Evolutionary conservation across 2,888 invertebrate species (phyloP), one percentile per base, ranked within the genome.

Genomic region (Petrophora chlorosata): DNA sequence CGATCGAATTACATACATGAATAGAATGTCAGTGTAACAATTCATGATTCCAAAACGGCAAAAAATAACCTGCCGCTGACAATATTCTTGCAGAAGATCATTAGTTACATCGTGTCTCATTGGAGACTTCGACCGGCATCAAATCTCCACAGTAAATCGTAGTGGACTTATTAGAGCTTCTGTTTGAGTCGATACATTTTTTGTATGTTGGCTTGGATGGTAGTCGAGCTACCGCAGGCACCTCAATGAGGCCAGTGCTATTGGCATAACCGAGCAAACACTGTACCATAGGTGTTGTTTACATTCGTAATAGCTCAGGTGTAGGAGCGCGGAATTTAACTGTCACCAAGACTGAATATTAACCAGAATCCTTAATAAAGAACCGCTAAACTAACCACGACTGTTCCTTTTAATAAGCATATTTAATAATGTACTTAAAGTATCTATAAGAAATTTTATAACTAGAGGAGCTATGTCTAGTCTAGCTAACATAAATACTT

Each of bases 261-360:
- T 83, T 79, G 70, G 77, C 72, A 63, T 67, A 73, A 74, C 61
- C 60, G 65, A 61, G 67, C 72, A 85, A 87, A 87, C 76, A 85
- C 63, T 59, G 66, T 64, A 68, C 73, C 70, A 60, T 58, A 62
- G 57, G 69, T 65, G 60, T 59, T 82, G 75, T 83, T 82, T 80
- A 70, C 75, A 66, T 69, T 75, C 63, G 70, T 77, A 73, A 79
- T 76, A 67, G 67, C 70, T 73, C 68, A 68, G 65, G 69, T 79
- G 76, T 66, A 77, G 15, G 30, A 59, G 42, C 56, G 65, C 59
- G 56, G 69, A 72, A 76, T 74, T 67, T 57, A 63, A 65, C 61
- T 71, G 67, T 70, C 69, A 59, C 55, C 60, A 65, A 58, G 59
- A 62, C 51, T 26, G 23, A 40, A 36, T 39, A 42, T 42, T 43